A percentile compares a stretch with the other conserved stretches of the same genome.
phyloP scores from a whole-genome alignment of 2,797 vertebrate genomes.

The Lateolabrax maculatus region DNA sequence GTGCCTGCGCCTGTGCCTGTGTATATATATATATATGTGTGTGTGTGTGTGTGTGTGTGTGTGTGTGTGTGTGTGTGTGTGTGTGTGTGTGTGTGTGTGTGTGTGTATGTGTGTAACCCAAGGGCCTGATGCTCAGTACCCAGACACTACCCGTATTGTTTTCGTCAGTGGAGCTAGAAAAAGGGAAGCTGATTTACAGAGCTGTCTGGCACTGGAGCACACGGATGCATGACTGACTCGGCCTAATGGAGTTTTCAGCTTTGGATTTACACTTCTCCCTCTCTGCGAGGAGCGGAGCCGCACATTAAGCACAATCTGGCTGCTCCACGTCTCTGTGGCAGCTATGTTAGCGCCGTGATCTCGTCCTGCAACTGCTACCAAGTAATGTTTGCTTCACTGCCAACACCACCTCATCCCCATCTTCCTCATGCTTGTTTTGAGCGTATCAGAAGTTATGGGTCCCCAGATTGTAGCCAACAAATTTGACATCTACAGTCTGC shows the following conservation, averaged over 20 bases:
- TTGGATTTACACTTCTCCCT: conserved; percentile 79
- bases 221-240: conserved; percentile 78
- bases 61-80: conserved; percentile 27
- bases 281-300: conserved; percentile 54
- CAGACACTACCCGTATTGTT: conserved; percentile 81
- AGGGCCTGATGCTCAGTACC: conserved; percentile 64
- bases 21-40: conserved; percentile 31
- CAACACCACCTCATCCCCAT: conserved; percentile 7
- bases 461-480: background rate
- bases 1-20: conserved; percentile 30
- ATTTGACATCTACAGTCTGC: conserved; percentile 3
- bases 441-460: conserved; percentile 4
- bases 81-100: conserved; percentile 36
- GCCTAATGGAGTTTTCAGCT: conserved; percentile 85
- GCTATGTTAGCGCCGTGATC: conserved; percentile 45
- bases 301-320: conserved; percentile 47
- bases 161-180: conserved; percentile 77
- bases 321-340: conserved; percentile 34
- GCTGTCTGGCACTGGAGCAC: conserved; percentile 80
- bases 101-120: conserved; percentile 53
- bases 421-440: conserved; percentile 1
- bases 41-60: conserved; percentile 38
- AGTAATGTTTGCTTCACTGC: conserved; percentile 12
- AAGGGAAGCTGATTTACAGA: conserved; percentile 80
- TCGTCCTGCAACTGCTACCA: conserved; percentile 24